These are phyloP conservation scores for Colostygia pectinataria DNA, from an alignment of 2,888 invertebrate genomes.

Conservation along the genomic window DNA sequence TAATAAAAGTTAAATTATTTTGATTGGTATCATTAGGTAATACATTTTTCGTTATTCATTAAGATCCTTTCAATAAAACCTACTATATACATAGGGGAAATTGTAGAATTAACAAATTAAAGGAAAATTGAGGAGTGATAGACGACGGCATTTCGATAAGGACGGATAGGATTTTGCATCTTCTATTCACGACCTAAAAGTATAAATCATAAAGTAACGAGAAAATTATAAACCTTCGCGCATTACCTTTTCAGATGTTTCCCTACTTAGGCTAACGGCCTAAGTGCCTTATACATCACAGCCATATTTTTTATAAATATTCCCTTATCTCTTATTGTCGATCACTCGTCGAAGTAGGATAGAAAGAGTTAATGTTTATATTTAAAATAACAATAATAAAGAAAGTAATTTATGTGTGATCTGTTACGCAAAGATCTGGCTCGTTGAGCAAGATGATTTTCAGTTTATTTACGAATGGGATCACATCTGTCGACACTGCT, in stretches of 20 bases:
- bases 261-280: too few relatives aligned
- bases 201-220: neutral
- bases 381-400: neutral
- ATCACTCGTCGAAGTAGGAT: slow-evolving; percentile 1
- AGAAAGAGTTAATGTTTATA: neutral
- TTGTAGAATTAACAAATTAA: too few relatives aligned
- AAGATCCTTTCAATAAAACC: too few relatives aligned
- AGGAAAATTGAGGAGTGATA: slow-evolving; percentile 2
- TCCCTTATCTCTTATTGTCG: neutral
- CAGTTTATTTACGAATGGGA: neutral
- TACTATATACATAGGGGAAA: too few relatives aligned
- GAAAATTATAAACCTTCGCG: too few relatives aligned
- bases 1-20: too few relatives aligned
- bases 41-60: too few relatives aligned
- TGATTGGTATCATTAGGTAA: too few relatives aligned
- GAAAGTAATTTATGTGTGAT: slow-evolving; percentile 5
- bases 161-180: neutral
- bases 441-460: slow-evolving; percentile 4
- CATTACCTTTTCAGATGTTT: too few relatives aligned
- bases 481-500: neutral
- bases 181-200: neutral
- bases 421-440: slow-evolving; percentile 5
- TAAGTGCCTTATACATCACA: too few relatives aligned
- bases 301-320: too few relatives aligned
- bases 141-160: slow-evolving; percentile 9